Percentiles rank a stretch among this genome's conserved stretches.
These are phyloP conservation scores for Aphaenogaster rudis DNA, from an alignment of 1,140 invertebrate species.

Conservation along the genomic window DNA sequence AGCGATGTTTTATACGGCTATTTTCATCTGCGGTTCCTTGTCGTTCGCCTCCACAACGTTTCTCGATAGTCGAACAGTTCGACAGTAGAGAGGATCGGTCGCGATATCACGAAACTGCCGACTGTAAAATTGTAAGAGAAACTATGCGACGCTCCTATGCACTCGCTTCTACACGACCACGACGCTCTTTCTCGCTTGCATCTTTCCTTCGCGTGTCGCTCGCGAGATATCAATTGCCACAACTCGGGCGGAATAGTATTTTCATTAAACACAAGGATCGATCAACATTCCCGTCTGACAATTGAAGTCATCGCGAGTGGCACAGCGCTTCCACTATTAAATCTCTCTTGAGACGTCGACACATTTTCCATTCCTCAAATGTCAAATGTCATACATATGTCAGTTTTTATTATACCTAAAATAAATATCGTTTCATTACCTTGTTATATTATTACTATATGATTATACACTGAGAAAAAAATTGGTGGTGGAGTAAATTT, in stretches of 20 bases:
- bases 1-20: slow-evolving; percentile 59
- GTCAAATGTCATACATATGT: not conserved
- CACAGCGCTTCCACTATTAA: not conserved
- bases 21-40: slow-evolving; percentile 41
- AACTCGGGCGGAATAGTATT: slow-evolving; percentile 37
- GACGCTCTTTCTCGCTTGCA: not conserved
- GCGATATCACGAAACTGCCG: not conserved
- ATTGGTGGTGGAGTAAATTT: no score
- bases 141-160: not conserved
- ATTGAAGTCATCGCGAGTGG: slow-evolving; percentile 16
- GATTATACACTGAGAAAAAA: no score
- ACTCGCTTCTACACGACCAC: slow-evolving; percentile 3
- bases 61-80: slow-evolving; percentile 35
- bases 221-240: slow-evolving; percentile 35
- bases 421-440: not conserved
- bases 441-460: no score
- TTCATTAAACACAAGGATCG: slow-evolving; percentile 30
- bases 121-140: not conserved
- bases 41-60: slow-evolving; percentile 22
- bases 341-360: not conserved
- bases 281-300: slow-evolving; percentile 7
- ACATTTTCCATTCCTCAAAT: not conserved
- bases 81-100: not conserved
- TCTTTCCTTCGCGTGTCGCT: slow-evolving; percentile 7
- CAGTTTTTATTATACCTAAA: slow-evolving; percentile 20